Evolutionary conservation across 2,113 vertebrate species (phyloP), one percentile per base, ranked within the genome.

Genomic region (Hippocampus comes): DNA sequence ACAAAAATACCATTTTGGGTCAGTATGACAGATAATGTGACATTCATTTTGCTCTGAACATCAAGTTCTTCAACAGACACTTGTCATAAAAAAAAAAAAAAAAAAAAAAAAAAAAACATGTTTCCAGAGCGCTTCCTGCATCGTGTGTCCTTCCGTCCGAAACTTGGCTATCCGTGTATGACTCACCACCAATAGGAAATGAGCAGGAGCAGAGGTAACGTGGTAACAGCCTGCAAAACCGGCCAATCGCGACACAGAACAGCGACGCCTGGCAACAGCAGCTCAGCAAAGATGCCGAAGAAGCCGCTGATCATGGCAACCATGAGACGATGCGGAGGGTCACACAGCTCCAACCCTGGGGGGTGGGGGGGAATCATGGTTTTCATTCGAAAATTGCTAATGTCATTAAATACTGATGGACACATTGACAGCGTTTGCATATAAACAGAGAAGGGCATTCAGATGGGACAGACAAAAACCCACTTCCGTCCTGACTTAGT

Each of bases 161-260:
- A 41, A 63, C 1, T 2, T 0, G 20, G 27, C 18, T 14, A 2
- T 30, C 15, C 48, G 27, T 3, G 20, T 60, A 18, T 21, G 75
- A 89, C 95, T 94, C 76, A 96, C 95, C 95, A 94, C 93, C 94
- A 96, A 77, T 94, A 94, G 23, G 74, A 88, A 2, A 95, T 89
- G 87, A 96, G 76, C 63, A 95, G 82, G 2, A 95, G 84, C 14
- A 94, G 88, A 7, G 89, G 87, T 82, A 94, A 77, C 57, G 95
- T 93, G 48, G 90, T 80, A 4, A 93, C 91, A 0, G 94, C 94
- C 84, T 98, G 96, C 27, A 97, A 92, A 57, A 97, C 70, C 1
- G 88, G 86, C 95, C 96, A 97, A 79, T 95, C 91, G 0, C 70
- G 86, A 30, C 93, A 94, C 9, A 96, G 82, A 56, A 91, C 74